Percentiles rank a stretch among this genome's conserved stretches.
Evolutionary conservation across 1,140 invertebrate genomes (phyloP).

Genomic region (Drosophila carrolli): DNA sequence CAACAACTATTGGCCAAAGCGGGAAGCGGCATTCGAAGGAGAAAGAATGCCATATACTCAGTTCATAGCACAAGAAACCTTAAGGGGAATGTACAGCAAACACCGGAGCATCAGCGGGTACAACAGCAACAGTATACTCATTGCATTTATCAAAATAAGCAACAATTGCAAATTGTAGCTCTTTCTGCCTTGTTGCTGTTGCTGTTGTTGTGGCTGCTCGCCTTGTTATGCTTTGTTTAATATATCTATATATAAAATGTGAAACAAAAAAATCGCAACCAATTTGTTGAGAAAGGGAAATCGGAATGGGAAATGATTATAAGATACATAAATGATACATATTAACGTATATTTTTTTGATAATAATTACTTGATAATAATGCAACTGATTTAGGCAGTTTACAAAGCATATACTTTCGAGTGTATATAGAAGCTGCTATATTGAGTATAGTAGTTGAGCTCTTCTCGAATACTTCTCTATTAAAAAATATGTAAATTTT

Average conservation of each 20-base stretch:
- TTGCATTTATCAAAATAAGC: slow-evolving; percentile 66
- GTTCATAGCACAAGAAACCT: slow-evolving; percentile 61
- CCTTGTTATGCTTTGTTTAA: slow-evolving; percentile 68
- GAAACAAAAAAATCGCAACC: slow-evolving; percentile 32
- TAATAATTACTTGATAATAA: slow-evolving; percentile 61
- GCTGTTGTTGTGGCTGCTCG: slow-evolving; percentile 44
- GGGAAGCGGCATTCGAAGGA: slow-evolving; percentile 17
- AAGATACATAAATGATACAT: slow-evolving; percentile 50
- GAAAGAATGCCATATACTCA: slow-evolving; percentile 50
- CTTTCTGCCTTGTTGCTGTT: slow-evolving; percentile 56
- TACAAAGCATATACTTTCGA: slow-evolving; percentile 30
- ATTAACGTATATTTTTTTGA: slow-evolving; percentile 73
- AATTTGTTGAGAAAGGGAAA: slow-evolving; percentile 54
- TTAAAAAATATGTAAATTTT: slow-evolving; percentile 59
- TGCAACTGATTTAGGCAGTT: slow-evolving; percentile 50
- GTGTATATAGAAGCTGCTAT: slow-evolving; percentile 28
- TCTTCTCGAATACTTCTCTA: slow-evolving; percentile 14
- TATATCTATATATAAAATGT: slow-evolving; percentile 43
- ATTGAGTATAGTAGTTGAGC: slow-evolving; percentile 19
- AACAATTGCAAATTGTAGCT: slow-evolving; percentile 62
- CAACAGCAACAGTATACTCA: slow-evolving; percentile 51
- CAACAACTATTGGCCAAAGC: slow-evolving; percentile 32
- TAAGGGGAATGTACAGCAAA: slow-evolving; percentile 60
- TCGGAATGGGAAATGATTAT: slow-evolving; percentile 55
- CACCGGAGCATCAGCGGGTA: slow-evolving; percentile 34